Base-by-base conservation (phyloP, 2,888 invertebrate species). In the Acronicta aceris region DNA sequence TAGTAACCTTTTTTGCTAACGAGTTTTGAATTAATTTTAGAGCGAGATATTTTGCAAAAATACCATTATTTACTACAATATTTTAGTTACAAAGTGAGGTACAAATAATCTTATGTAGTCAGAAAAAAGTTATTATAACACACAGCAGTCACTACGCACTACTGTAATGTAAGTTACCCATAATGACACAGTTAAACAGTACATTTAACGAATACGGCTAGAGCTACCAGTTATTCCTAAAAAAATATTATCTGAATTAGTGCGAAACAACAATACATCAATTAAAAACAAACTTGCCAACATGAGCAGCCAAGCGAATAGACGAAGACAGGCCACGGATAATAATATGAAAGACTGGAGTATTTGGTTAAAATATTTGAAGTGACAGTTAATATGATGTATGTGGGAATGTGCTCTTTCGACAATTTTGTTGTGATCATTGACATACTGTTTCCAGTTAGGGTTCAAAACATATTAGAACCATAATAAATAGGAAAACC, bases 301-400 rank as follows among this genome's bases (percentile, higher is more conserved):
- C 61, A 61, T 54, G 58, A 47, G n/a, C 43, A 53, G 21, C 58
- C 58, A 57, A 57, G 49, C 65, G 47, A 13, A 16, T 13, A 54
- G 27, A 50, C 42, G 46, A 43, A 54, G 54, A 59, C 70, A 72
- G 61, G 73, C 61, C 54, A 65, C 25, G 15, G 16, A 33, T 38
- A n/a, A 30, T 48, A 36, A 46, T 13, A 27, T 27, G 17, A 33
- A 33, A 33, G 12, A 33, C 12, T 33, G 33, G 10, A 10, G 10
- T 33, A 68, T 47, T 53, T 17, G 30, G 59, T 53, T 51, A 53
- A 69, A 69, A 69, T 73, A 63, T 59, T 71, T 71, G 50, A 1
- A 52, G 68, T 48, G 68, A 67, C 63, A 71, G 72, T 21, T 4
- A 21, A 21, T 4, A 3, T 52, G 62, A 70, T 58, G 12, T n/a